Base-by-base conservation (phyloP, 2,888 invertebrate genomes). In the Melinaea menophilus region DNA sequence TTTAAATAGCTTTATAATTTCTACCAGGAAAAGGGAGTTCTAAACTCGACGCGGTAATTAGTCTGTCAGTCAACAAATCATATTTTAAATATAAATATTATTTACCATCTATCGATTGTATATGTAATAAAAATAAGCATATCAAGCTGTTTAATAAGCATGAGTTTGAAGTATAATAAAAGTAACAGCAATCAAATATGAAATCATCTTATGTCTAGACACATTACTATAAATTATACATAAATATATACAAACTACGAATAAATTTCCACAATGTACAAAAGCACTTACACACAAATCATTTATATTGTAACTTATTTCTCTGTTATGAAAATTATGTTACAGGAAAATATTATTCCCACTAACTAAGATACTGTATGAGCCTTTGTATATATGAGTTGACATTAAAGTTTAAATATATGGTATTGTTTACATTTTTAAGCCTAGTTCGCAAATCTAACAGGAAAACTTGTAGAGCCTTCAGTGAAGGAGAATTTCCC, bases 381-480 rank as follows among this genome's bases (percentile, higher is more conserved):
- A 22, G 22, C 37, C 7, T 37, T 2, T 37, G 7, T 22, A 22
- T 47, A n/a, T 12, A 47, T 12, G 13, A 47, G 13, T 4, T 5
- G n/a, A 48, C 13, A 48, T n/a, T 48, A 48, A 13, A 13, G 22
- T 48, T 51, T 58, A 34, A 31, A 33, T 34, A 45, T 31, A 46
- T 47, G 5, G 7, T 12, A 56, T 41, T 35, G 35, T 35, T 33
- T 13, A 45, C 11, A 12, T 11, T 46, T 58, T 31, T 34, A 45
- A 60, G 34, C 55, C 46, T 54, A 58, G 59, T 61, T 59, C 45
- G 57, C 56, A 63, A 48, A 48, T 61, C 46, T 58, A 61, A 56
- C 56, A 65, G 62, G 55, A 65, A 65, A 65, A 67, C 67, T 65
- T 63, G 65, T 65, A 46, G 62, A 65, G 63, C 60, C 67, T 64